Percentiles rank a stretch among this genome's conserved stretches.
These are phyloP conservation scores for Osedax fenrisi DNA, from an alignment of 2,888 invertebrate genomes.

Conservation along the genomic window DNA sequence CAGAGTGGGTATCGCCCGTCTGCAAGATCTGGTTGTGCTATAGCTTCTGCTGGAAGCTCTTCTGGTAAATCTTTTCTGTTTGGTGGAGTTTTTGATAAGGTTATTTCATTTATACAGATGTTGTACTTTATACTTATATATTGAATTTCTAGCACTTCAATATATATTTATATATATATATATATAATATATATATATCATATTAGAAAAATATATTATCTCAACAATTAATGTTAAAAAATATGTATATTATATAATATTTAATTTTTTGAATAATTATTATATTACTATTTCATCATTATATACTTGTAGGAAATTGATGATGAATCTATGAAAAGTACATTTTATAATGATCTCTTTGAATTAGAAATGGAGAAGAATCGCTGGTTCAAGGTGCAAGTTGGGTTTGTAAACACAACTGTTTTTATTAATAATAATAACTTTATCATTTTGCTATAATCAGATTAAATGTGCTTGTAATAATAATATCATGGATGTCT, in stretches of 20 bases:
- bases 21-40: constrained; percentile 61
- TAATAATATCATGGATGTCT: too few relatives aligned
- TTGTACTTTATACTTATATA: too few relatives aligned
- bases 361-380: constrained; percentile 64
- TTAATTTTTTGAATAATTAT: too few relatives aligned
- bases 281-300: too few relatives aligned
- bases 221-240: background rate
- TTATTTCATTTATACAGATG: too few relatives aligned
- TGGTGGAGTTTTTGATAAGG: constrained; percentile 72
- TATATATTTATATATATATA: background rate
- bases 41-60: constrained; percentile 53
- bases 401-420: background rate
- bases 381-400: constrained; percentile 61
- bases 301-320: constrained; percentile 54
- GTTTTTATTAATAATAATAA: background rate
- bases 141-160: too few relatives aligned
- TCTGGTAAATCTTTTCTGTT: constrained; percentile 66
- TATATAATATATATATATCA: background rate
- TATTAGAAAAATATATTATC: background rate
- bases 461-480: too few relatives aligned
- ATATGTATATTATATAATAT: background rate
- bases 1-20: constrained; percentile 59
- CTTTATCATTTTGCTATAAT: background rate
- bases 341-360: constrained; percentile 69
- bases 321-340: constrained; percentile 67